Conservation (phyloP, 1,140 invertebrate genomes). For the Drosophila saltans region DNA sequence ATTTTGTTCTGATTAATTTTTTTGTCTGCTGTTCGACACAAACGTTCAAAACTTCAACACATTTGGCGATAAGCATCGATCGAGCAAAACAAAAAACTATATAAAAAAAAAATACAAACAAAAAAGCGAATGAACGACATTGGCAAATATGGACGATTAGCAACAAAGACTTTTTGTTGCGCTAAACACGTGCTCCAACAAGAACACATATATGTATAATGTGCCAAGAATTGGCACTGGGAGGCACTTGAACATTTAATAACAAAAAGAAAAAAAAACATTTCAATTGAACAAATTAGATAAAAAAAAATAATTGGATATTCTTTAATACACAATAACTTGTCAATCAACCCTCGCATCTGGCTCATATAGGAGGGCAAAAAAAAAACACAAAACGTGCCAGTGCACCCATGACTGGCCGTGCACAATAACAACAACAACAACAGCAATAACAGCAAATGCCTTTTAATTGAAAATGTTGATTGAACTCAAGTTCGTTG, state of each 20-base stretch:
- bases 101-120: conserved; percentile 21
- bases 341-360: conserved; percentile 50
- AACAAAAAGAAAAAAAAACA: too few species aligned
- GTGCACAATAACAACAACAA: conserved; percentile 35
- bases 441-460: conserved; percentile 43
- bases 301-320: background rate
- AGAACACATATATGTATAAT: too few species aligned
- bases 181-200: conserved; percentile 51
- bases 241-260: background rate
- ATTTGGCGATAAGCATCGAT: conserved; percentile 76
- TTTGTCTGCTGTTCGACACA: conserved; percentile 40
- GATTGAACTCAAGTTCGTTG: conserved; percentile 80
- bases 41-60: conserved; percentile 64
- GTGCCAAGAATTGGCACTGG: conserved; percentile 9
- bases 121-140: conserved; percentile 64
- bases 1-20: conserved; percentile 81
- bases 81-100: conserved; percentile 22
- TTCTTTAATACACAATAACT: conserved; percentile 29
- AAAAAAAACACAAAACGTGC: conserved; percentile 62
- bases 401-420: conserved; percentile 68
- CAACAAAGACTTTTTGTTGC: conserved; percentile 37
- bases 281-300: background rate
- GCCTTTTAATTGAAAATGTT: conserved; percentile 79
- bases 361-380: conserved; percentile 22
- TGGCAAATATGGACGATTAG: conserved; percentile 78